phyloP scores from a whole-genome alignment of 2,888 invertebrate genomes.

The Ptilodon capucinus region DNA sequence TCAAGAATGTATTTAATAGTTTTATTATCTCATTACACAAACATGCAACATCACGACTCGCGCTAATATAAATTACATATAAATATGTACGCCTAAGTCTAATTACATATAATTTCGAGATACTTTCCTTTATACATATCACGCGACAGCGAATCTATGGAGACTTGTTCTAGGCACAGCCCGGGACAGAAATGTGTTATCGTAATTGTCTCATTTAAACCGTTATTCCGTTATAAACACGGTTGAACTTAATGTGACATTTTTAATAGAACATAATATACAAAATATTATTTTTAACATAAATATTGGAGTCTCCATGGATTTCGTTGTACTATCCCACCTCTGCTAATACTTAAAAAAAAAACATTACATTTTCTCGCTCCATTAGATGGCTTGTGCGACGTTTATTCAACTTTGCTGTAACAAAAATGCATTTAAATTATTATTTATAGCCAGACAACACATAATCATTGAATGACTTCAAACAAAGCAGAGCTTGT shows the following conservation, averaged over 20 bases:
- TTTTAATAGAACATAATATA: neutral
- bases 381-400: slow-evolving; percentile 17
- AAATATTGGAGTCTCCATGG: slow-evolving; percentile 11
- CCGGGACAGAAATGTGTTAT: neutral
- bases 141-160: slow-evolving; percentile 31
- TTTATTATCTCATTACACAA: slow-evolving; percentile 55
- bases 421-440: slow-evolving; percentile 40
- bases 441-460: too few relatives aligned
- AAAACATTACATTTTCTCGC: slow-evolving; percentile 35
- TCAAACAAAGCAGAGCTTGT: too few relatives aligned
- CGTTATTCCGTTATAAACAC: neutral
- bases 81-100: slow-evolving; percentile 71
- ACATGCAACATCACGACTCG: slow-evolving; percentile 45
- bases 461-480: too few relatives aligned
- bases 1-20: slow-evolving; percentile 31
- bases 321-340: slow-evolving; percentile 40
- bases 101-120: slow-evolving; percentile 60
- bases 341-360: slow-evolving; percentile 67
- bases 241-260: neutral
- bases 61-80: slow-evolving; percentile 56
- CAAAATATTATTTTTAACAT: neutral
- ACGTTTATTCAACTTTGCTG: slow-evolving; percentile 68
- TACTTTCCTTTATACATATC: slow-evolving; percentile 57
- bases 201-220: neutral
- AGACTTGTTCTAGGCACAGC: slow-evolving; percentile 3